Percentiles rank a stretch among this genome's conserved stretches.
Conservation (phyloP, 2,888 invertebrate species). For the Mycalesis mineus region DNA sequence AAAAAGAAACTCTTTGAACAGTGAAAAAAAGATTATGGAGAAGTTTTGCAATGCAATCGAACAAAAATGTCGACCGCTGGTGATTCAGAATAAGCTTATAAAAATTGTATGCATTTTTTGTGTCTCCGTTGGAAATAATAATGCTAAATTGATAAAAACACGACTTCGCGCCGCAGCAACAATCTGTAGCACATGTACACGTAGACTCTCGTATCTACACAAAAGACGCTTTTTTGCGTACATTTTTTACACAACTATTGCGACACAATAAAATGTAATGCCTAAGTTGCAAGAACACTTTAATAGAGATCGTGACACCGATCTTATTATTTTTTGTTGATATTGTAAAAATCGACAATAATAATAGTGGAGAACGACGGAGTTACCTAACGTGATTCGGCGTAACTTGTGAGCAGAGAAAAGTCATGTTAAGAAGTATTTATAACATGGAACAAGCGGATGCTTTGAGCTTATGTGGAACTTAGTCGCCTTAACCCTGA, state of each 20-base stretch:
- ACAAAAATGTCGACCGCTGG: too few relatives aligned
- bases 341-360: conserved; percentile 12
- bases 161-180: background rate
- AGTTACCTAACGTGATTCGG: background rate
- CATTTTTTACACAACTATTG: conserved; percentile 5
- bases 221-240: conserved; percentile 2
- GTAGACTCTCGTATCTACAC: background rate
- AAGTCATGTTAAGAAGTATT: too few relatives aligned
- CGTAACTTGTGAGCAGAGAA: background rate
- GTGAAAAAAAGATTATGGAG: too few relatives aligned
- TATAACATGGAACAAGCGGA: too few relatives aligned
- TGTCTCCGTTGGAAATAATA: background rate
- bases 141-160: background rate
- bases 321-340: conserved; percentile 15
- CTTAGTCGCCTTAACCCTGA: too few relatives aligned
- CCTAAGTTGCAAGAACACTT: conserved; percentile 16
- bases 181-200: background rate
- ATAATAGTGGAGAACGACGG: background rate
- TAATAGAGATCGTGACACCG: conserved; percentile 22
- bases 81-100: too few relatives aligned
- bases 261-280: conserved; percentile 10
- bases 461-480: too few relatives aligned
- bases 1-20: too few relatives aligned
- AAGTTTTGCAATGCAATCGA: too few relatives aligned
- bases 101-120: too few relatives aligned